Conservation (phyloP, 2,113 vertebrate genomes). For the Poicephalus meyeri region DNA sequence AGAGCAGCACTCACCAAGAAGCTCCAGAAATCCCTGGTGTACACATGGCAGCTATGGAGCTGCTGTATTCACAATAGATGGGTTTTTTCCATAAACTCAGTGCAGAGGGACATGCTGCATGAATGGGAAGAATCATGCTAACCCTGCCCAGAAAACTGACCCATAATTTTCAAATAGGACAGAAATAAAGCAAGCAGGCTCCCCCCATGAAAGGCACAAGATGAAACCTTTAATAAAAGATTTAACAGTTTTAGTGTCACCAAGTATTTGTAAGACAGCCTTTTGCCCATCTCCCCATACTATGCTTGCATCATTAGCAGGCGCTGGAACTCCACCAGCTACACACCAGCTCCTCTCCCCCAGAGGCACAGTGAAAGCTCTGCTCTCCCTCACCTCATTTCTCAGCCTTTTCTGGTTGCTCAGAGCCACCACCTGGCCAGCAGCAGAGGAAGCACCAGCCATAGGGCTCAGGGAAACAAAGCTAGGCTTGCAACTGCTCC, state of each 20-base stretch:
- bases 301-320: background rate
- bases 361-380: background rate
- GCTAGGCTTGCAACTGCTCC: background rate
- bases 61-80: background rate
- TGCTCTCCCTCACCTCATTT: background rate
- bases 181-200: background rate
- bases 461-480: background rate
- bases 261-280: background rate
- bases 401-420: background rate
- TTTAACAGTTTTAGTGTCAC: background rate
- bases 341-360: background rate
- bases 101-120: background rate
- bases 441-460: slow-evolving; percentile 18
- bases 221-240: background rate
- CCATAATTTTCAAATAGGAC: background rate
- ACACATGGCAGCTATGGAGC: background rate
- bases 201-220: background rate
- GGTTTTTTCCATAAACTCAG: background rate
- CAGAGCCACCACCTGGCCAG: slow-evolving; percentile 65
- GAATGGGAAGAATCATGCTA: background rate
- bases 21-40: background rate
- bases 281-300: background rate
- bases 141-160: background rate
- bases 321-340: background rate
- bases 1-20: background rate